These are phyloP conservation scores for Isoperla grammatica DNA, from an alignment of 2,888 invertebrate species.

Conservation along the genomic window DNA sequence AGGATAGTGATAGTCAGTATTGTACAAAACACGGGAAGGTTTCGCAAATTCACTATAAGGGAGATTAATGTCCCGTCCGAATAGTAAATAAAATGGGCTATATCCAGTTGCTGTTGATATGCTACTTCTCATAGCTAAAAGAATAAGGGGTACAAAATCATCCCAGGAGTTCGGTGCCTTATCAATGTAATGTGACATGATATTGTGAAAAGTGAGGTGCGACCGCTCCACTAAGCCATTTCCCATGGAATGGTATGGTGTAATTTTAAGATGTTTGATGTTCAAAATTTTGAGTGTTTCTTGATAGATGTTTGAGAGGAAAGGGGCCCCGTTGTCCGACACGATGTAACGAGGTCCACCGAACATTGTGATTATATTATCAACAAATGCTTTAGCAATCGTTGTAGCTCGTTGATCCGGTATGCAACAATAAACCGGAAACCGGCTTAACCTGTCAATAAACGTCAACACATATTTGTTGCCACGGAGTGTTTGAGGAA, in stretches of 20 bases:
- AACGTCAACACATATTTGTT: conserved; percentile 4
- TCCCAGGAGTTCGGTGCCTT: not conserved
- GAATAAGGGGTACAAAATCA: not conserved
- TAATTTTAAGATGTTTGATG: not conserved
- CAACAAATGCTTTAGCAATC: not conserved
- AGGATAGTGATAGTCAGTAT: not conserved
- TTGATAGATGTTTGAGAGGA: not conserved
- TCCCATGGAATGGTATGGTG: not conserved
- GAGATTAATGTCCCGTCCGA: not conserved
- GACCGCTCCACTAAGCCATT: not conserved
- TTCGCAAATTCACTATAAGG: not conserved
- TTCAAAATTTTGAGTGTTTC: not conserved
- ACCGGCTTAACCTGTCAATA: not conserved
- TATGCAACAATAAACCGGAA: not conserved
- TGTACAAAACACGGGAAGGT: not conserved
- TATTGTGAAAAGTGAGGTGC: not conserved
- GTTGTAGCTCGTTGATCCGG: not conserved
- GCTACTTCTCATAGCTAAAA: not conserved
- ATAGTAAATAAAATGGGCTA: not conserved
- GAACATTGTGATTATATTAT: not conserved
- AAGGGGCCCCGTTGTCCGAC: not conserved
- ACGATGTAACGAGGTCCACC: not conserved
- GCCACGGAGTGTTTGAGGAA: not conserved
- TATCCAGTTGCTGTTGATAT: not conserved
- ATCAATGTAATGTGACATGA: not conserved